Evolutionary conservation across 1,140 invertebrate species (phyloP).

Genomic region (Pseudomyrmex sp.): DNA sequence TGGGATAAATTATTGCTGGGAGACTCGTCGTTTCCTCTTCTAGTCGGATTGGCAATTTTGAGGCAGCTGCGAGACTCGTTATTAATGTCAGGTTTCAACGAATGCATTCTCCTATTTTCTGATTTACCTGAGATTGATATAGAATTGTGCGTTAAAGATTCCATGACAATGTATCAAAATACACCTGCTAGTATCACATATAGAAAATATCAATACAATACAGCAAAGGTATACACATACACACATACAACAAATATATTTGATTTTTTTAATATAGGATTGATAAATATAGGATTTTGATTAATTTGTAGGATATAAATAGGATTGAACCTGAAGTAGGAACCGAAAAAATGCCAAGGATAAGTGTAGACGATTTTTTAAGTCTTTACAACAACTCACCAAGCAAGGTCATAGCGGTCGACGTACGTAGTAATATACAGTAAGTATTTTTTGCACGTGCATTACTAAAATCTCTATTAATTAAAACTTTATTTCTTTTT

Average conservation of each 20-base stretch:
- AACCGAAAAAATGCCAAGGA: constrained; percentile 88
- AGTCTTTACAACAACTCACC: constrained; percentile 88
- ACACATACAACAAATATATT: constrained; percentile 23
- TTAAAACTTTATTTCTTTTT: background rate
- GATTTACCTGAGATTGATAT: constrained; percentile 99
- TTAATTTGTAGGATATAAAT: constrained; percentile 88
- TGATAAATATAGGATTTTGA: constrained; percentile 37
- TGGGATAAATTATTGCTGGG: constrained; percentile 99
- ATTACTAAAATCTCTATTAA: constrained; percentile 8
- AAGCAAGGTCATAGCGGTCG: constrained; percentile 91
- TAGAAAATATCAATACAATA: constrained; percentile 90
- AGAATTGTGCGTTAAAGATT: constrained; percentile 95
- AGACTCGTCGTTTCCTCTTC: constrained; percentile 97
- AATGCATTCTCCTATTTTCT: constrained; percentile 98
- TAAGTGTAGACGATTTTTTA: constrained; percentile 94
- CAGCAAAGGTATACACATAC: constrained; percentile 76
- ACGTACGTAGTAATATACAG: constrained; percentile 90
- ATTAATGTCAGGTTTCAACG: constrained; percentile 96
- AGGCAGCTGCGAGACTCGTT: constrained; percentile 94
- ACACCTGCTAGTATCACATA: constrained; percentile 96
- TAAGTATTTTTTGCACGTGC: constrained; percentile 80
- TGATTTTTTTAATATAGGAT: constrained; percentile 33
- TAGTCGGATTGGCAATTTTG: constrained; percentile 97
- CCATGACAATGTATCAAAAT: constrained; percentile 93
- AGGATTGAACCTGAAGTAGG: constrained; percentile 83